Evolutionary conservation across 2,113 vertebrate genomes (phyloP).

Genomic region (Poicephalus gulielmi): DNA sequence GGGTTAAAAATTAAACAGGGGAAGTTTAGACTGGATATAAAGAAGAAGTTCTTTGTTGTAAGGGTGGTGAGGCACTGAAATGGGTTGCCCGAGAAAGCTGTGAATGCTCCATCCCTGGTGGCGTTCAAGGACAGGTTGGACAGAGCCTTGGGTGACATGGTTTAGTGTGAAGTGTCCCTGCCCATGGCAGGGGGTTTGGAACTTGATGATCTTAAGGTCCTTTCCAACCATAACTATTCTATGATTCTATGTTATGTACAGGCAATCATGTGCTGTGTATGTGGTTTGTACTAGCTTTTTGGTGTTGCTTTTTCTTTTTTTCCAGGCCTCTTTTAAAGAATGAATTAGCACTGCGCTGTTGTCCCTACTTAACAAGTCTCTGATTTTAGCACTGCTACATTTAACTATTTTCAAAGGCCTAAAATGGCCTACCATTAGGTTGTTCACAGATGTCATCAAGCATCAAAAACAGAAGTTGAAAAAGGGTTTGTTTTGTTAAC

Average conservation of each 20-base stretch:
- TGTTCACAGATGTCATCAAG: slow-evolving; percentile 6
- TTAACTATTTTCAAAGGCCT: slow-evolving; percentile 43
- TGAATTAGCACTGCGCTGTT: slow-evolving; percentile 30
- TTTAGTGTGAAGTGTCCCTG: too few relatives aligned
- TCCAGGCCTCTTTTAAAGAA: not conserved
- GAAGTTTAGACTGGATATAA: too few relatives aligned
- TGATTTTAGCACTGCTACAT: slow-evolving; percentile 23
- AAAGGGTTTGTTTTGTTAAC: not conserved
- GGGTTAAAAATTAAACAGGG: too few relatives aligned
- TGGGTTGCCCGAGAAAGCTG: too few relatives aligned
- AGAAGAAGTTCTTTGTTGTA: too few relatives aligned
- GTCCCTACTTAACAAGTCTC: slow-evolving; percentile 40
- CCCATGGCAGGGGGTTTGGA: too few relatives aligned
- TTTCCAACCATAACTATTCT: too few relatives aligned
- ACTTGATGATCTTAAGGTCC: too few relatives aligned
- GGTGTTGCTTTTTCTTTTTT: not conserved
- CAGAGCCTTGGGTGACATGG: too few relatives aligned
- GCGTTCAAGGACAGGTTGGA: too few relatives aligned
- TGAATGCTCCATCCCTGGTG: too few relatives aligned
- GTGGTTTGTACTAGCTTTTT: not conserved
- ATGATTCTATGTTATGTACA: not conserved
- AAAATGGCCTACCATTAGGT: slow-evolving; percentile 7
- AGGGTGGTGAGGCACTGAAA: too few relatives aligned
- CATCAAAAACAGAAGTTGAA: not conserved
- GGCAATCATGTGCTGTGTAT: not conserved